These are phyloP conservation scores for Chelon auratus DNA, from an alignment of 2,797 vertebrate genomes.

Conservation along the genomic window DNA sequence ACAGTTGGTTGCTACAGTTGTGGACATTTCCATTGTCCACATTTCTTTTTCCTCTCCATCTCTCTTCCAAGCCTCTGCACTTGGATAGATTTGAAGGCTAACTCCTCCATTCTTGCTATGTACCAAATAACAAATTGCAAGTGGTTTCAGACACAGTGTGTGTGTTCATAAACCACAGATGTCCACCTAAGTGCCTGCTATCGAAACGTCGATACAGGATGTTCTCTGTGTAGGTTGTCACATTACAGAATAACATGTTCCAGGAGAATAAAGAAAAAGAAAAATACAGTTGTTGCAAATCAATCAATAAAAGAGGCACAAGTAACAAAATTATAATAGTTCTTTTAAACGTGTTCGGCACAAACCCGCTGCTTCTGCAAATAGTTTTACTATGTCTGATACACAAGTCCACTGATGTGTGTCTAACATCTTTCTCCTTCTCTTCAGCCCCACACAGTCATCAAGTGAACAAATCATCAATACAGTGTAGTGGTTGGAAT, in stretches of 20 bases:
- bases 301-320: not conserved
- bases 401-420: not conserved
- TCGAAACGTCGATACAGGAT: not conserved
- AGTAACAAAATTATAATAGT: not conserved
- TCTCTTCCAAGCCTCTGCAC: too few relatives aligned
- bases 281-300: not conserved
- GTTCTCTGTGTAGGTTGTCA: not conserved
- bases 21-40: too few relatives aligned
- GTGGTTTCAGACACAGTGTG: not conserved
- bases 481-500: too few relatives aligned
- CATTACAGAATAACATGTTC: not conserved
- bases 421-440: not conserved
- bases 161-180: not conserved
- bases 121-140: not conserved
- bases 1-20: too few relatives aligned
- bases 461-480: not conserved
- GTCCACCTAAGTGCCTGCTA: not conserved
- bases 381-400: slow-evolving; percentile 2
- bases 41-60: too few relatives aligned
- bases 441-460: not conserved
- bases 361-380: not conserved
- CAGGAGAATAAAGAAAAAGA: not conserved
- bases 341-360: slow-evolving; percentile 4
- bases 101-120: too few relatives aligned
- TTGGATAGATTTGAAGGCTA: too few relatives aligned